phyloP scores from a whole-genome alignment of 2,113 vertebrate genomes.

The Ctenomys sociabilis region DNA sequence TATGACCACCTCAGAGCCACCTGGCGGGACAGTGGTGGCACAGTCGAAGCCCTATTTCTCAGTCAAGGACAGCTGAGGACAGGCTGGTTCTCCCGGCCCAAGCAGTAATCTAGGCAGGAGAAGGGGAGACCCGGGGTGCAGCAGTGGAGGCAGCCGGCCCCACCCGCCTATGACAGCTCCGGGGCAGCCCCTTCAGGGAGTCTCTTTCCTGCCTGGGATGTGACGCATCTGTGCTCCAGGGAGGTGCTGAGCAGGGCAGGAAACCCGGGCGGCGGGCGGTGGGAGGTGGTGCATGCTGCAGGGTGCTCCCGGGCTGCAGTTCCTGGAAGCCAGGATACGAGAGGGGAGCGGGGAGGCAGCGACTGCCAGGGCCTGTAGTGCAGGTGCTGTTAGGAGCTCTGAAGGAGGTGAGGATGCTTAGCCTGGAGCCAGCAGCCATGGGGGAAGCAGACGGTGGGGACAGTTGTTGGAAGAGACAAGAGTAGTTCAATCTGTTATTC shows the following conservation, averaged over 20 bases:
- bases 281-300: background rate
- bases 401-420: background rate
- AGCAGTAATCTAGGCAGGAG: too few relatives aligned
- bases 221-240: conserved; percentile 67
- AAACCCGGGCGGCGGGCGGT: background rate
- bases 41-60: background rate
- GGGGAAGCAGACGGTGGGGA: background rate
- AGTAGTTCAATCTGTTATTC: background rate
- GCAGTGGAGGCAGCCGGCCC: background rate
- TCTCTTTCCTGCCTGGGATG: conserved; percentile 63
- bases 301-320: conserved; percentile 72
- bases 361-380: background rate
- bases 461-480: background rate
- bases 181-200: conserved; percentile 74
- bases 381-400: background rate
- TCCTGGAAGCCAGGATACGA: conserved; percentile 81
- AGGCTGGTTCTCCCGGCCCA: rapidly evolving
- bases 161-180: background rate
- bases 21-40: background rate
- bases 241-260: background rate
- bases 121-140: background rate
- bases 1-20: background rate
- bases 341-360: background rate
- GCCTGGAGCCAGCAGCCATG: background rate
- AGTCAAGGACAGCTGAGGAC: background rate